Base-by-base conservation (phyloP, 2,113 vertebrate genomes). In the Sminthopsis crassicaudata region DNA sequence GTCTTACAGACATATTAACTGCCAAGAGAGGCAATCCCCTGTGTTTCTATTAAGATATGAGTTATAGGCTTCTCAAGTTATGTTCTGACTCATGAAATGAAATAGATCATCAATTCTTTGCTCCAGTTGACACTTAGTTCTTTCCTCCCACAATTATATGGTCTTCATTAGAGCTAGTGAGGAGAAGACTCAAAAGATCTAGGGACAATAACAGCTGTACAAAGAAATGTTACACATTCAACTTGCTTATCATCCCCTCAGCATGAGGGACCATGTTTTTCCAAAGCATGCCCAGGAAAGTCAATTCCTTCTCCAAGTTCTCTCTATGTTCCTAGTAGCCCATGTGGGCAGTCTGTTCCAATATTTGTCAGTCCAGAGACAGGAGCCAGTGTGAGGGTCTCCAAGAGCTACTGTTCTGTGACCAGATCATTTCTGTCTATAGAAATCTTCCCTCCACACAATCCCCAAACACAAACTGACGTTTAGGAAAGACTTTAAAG, bases 31-130 rank as follows among this genome's bases (percentile, higher is more conserved):
- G 67, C 23, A 90, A 42, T 19, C 22, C 25, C 3, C 92, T 10
- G 91, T 76, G 42, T 94, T 92, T 90, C 46, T 42, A 90, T 36
- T 92, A 93, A 93, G 46, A 12, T 84, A 50, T 92, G 51, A 94
- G 46, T 76, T n/a, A 84, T 46, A 92, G 51, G 90, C 25, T 90
- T 54, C 90, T 90, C 50, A 94, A 36, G 76, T 95, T 92, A 42
- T 36, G 60, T 60, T 91, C 36, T 89, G 48, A 93, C 11, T 53
- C 48, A 84, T 90, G 25, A 94, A 94, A 90, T 94, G 8, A 94
- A 94, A 92, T 94, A 84, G 57, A 90, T 90, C 67, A 84, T 84
- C 27, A 53, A 50, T 90, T 54, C 1, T 93, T 92, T 92, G 91
- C 2, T 48, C 50, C 23, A 92, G 11, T 90, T 90, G 76, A 50